Evolutionary conservation across 2,113 vertebrate species (phyloP).

Genomic region (Apistogramma diplotaenia): DNA sequence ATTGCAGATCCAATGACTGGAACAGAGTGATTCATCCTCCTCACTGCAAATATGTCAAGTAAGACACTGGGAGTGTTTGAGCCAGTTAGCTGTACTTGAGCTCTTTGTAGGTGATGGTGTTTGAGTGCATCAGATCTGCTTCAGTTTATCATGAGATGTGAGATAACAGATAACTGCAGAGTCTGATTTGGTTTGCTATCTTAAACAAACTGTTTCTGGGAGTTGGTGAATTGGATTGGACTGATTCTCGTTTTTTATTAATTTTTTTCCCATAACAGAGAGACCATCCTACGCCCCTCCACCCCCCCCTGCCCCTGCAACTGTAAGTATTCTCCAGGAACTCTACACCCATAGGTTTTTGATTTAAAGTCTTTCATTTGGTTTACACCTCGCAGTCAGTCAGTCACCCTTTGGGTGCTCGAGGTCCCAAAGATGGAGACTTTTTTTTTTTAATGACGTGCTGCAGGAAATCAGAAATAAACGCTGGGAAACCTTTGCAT

Average conservation of each 20-base stretch:
- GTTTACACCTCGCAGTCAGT: background rate
- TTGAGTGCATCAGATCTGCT: background rate
- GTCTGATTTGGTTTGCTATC: too few species aligned
- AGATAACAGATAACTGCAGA: background rate
- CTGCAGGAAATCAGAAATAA: background rate
- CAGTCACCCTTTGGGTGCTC: background rate
- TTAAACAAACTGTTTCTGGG: background rate
- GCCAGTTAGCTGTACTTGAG: background rate
- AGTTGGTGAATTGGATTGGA: background rate
- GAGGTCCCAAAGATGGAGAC: background rate
- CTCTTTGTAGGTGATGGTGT: background rate
- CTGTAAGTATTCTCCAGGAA: constrained; percentile 65
- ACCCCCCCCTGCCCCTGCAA: constrained; percentile 92
- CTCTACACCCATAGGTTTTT: rapidly evolving
- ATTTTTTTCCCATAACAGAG: constrained; percentile 79
- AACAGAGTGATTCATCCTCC: constrained; percentile 39
- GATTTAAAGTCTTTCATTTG: background rate
- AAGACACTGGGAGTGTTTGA: constrained; percentile 31
- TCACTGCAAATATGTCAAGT: constrained; percentile 68
- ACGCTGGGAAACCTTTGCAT: rapidly evolving
- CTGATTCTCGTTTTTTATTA: background rate
- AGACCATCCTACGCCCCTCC: constrained; percentile 96
- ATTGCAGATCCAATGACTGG: constrained; percentile 60
- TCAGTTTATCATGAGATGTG: background rate
- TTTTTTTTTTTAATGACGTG: background rate